Conservation (phyloP, 92 coral and sea anemone genomes). For the Chrysogorgia sp. region DNA sequence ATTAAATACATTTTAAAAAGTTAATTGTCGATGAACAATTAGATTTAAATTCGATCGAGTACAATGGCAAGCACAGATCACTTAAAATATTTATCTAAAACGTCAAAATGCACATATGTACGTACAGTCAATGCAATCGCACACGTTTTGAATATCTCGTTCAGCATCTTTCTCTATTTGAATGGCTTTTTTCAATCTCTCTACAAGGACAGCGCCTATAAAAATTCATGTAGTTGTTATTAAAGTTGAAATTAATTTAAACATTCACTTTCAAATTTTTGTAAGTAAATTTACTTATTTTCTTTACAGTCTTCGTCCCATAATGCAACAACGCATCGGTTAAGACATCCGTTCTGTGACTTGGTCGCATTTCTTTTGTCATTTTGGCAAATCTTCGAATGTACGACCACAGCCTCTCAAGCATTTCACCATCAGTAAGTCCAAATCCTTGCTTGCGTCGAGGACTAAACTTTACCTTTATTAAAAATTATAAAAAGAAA, state of each 20-base stretch:
- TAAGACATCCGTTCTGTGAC: neutral
- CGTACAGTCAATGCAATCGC: conserved; percentile 12
- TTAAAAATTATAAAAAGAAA: no score
- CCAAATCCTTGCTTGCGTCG: no score
- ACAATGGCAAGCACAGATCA: no score
- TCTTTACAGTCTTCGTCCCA: conserved; percentile 10
- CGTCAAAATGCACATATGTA: neutral
- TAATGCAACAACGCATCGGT: conserved; percentile 1
- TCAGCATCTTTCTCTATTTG: conserved; percentile 1
- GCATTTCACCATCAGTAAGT: no score
- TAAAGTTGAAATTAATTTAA: no score
- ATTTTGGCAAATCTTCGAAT: neutral
- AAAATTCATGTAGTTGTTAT: neutral
- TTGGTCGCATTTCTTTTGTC: no score
- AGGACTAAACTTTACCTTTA: no score
- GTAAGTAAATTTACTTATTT: no score
- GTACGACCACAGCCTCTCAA: conserved; percentile 8
- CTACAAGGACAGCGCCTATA: neutral
- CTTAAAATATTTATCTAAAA: neutral
- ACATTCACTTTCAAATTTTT: no score
- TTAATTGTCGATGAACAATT: no score
- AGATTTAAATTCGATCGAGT: no score
- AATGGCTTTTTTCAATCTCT: conserved; percentile 4
- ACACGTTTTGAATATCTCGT: conserved; percentile 1
- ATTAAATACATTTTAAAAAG: neutral